phyloP scores from a whole-genome alignment of 2,888 invertebrate species.

The Alentia gelatinosa region DNA sequence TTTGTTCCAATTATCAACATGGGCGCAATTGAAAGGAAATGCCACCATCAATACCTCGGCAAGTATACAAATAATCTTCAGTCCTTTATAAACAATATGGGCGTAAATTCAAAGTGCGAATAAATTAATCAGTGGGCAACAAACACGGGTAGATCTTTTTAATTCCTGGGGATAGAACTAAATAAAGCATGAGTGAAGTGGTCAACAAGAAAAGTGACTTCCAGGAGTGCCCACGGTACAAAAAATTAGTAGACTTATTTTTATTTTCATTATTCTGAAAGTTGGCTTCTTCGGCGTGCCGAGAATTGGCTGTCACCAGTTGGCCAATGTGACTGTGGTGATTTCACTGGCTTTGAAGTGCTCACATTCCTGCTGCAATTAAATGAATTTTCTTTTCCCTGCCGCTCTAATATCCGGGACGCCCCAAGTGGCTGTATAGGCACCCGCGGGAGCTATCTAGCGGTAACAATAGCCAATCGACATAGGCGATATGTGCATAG shows the following conservation, averaged over 20 bases:
- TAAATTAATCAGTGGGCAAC: background rate
- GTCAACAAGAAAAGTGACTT: background rate
- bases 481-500: background rate
- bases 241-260: background rate
- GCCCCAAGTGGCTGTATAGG: background rate
- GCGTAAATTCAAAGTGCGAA: background rate
- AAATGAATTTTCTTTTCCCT: background rate
- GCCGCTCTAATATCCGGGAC: constrained; percentile 14
- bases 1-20: no score
- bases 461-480: background rate
- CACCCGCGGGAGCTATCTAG: background rate
- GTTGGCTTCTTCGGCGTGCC: background rate
- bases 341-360: background rate
- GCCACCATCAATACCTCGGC: no score
- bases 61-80: no score
- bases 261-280: background rate
- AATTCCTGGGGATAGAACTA: background rate
- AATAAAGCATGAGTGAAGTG: constrained; percentile 13
- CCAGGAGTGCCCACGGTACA: background rate
- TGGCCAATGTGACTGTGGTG: background rate
- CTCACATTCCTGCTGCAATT: background rate
- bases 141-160: background rate
- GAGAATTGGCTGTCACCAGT: background rate
- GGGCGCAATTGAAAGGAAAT: no score
- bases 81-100: no score